Percentiles rank a stretch among this genome's conserved stretches.
Conservation (phyloP, 2,888 invertebrate species). For the Troilus luridus region DNA sequence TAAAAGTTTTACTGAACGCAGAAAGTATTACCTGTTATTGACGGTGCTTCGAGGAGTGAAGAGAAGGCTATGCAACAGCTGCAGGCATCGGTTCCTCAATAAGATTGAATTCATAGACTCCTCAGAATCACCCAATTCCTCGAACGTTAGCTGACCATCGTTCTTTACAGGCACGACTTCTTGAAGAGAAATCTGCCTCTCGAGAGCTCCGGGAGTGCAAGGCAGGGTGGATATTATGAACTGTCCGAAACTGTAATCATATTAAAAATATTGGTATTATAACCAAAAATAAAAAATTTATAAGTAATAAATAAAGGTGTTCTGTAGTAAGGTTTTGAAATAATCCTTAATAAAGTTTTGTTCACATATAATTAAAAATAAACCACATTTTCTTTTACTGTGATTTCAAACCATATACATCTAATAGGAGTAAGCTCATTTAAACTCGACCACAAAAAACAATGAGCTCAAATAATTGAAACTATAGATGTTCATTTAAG, state of each 20-base stretch:
- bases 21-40: conserved; percentile 69
- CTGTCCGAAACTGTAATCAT: conserved; percentile 83
- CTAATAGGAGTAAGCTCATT: no score
- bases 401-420: no score
- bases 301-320: no score
- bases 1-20: neutral
- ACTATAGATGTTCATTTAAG: no score
- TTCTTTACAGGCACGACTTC: conserved; percentile 61
- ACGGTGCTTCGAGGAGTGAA: conserved; percentile 82
- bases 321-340: no score
- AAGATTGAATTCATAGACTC: conserved; percentile 73
- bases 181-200: conserved; percentile 65
- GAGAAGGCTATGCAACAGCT: conserved; percentile 83
- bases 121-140: conserved; percentile 61
- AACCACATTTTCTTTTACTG: no score
- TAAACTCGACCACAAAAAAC: no score
- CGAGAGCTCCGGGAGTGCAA: conserved; percentile 62
- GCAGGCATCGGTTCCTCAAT: conserved; percentile 88
- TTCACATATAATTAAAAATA: no score
- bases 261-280: neutral
- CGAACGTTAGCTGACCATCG: neutral
- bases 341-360: no score
- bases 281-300: no score
- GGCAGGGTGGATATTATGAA: conserved; percentile 93
- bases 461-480: no score